Conservation (phyloP, 2,797 vertebrate species). For the Gila robusta region DNA sequence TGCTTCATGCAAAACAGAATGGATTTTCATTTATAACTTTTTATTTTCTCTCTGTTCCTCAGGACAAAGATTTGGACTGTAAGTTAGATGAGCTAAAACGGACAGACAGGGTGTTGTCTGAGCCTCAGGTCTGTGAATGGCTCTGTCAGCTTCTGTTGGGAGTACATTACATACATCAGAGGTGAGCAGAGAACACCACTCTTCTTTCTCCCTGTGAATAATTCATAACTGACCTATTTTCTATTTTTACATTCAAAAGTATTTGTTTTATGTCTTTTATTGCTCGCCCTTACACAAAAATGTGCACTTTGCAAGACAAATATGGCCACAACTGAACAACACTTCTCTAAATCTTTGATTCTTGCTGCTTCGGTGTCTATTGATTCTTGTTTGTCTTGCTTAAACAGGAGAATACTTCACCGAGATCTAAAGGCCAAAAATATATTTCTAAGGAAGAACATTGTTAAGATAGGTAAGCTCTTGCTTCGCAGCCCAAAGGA, state of each 20-base stretch:
- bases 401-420: slow-evolving; percentile 85
- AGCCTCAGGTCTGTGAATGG: slow-evolving; percentile 84
- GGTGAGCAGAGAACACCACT: slow-evolving; percentile 71
- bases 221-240: slow-evolving; percentile 47
- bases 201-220: slow-evolving; percentile 3
- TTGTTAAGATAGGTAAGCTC: slow-evolving; percentile 89
- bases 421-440: slow-evolving; percentile 90
- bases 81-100: slow-evolving; percentile 82
- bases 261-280: slow-evolving; percentile 21
- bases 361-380: slow-evolving; percentile 56
- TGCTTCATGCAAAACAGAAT: slow-evolving; percentile 1
- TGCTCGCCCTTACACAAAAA: background rate
- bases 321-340: background rate
- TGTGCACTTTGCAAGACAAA: slow-evolving; percentile 11
- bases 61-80: slow-evolving; percentile 86
- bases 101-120: slow-evolving; percentile 75
- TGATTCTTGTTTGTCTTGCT: slow-evolving; percentile 40
- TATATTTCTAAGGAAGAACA: slow-evolving; percentile 87
- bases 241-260: slow-evolving; percentile 9
- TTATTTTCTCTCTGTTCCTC: slow-evolving; percentile 59
- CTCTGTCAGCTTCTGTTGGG: slow-evolving; percentile 85
- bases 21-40: slow-evolving; percentile 11
- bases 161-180: slow-evolving; percentile 88
- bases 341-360: background rate
- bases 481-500: slow-evolving; percentile 6